Conservation (phyloP, 2,888 invertebrate species). For the Perdita meconis region DNA sequence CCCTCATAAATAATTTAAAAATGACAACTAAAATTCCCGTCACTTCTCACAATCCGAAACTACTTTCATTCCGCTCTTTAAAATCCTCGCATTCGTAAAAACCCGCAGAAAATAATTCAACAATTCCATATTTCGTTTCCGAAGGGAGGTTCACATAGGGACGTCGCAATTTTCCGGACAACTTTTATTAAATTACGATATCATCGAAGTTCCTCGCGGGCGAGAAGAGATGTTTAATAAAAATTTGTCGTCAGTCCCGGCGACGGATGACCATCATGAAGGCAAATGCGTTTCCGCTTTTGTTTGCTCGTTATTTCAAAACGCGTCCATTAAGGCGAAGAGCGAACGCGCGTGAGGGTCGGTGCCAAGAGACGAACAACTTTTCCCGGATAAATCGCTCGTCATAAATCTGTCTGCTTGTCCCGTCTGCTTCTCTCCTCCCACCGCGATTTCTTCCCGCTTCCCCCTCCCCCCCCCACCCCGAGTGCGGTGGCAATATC, state of each 20-base stretch:
- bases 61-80: too few relatives aligned
- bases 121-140: too few relatives aligned
- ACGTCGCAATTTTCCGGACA: neutral
- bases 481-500: conserved; percentile 17
- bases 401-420: conserved; percentile 79
- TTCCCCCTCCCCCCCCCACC: conserved; percentile 24
- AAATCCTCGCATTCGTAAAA: too few relatives aligned
- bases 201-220: neutral
- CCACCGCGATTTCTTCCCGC: conserved; percentile 61
- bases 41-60: too few relatives aligned
- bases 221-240: conserved; percentile 40
- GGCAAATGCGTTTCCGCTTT: conserved; percentile 69
- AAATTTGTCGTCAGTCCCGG: conserved; percentile 47
- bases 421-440: conserved; percentile 72
- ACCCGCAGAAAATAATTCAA: too few relatives aligned
- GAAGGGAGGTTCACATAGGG: neutral
- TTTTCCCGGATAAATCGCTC: conserved; percentile 78
- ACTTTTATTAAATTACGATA: conserved; percentile 18
- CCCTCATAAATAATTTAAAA: too few relatives aligned
- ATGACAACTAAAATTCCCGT: too few relatives aligned
- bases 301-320: conserved; percentile 79
- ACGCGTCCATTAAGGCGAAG: conserved; percentile 73
- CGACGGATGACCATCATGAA: conserved; percentile 58
- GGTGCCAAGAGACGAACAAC: conserved; percentile 68
- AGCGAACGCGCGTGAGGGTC: conserved; percentile 44